phyloP scores from a whole-genome alignment of 53 echinoderm and acorn worm genomes.

The Astropecten irregularis region DNA sequence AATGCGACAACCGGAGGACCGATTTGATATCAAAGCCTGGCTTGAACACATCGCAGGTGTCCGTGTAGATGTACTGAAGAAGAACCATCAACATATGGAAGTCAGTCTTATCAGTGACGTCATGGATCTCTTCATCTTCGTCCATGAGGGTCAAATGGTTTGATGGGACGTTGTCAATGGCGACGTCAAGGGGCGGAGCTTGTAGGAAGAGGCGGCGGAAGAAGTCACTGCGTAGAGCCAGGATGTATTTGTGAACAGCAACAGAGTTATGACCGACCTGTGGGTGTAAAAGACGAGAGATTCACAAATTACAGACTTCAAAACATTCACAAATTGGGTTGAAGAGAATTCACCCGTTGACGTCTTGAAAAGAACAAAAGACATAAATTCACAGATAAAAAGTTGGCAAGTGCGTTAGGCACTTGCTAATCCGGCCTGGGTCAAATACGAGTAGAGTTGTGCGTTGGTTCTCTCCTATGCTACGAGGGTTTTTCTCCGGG shows the following conservation, averaged over 20 bases:
- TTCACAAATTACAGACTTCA: neutral
- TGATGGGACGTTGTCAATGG: neutral
- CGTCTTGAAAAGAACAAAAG: too few species aligned
- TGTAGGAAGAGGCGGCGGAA: conserved; percentile 74
- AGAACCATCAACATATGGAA: conserved; percentile 62
- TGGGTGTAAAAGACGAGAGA: neutral
- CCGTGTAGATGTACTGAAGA: conserved; percentile 85
- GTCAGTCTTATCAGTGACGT: conserved; percentile 64
- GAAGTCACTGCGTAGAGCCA: conserved; percentile 77
- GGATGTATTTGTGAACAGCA: conserved; percentile 88
- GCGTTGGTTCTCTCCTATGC: too few species aligned
- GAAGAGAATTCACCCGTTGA: too few species aligned
- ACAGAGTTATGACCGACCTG: conserved; percentile 66
- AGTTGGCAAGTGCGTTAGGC: too few species aligned
- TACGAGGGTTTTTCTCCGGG: too few species aligned
- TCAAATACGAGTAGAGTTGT: too few species aligned
- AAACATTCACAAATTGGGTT: neutral
- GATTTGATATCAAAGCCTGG: conserved; percentile 31
- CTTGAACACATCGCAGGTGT: conserved; percentile 75
- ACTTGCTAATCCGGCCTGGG: too few species aligned
- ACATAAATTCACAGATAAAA: too few species aligned
- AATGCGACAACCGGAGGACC: neutral
- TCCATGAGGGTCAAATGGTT: neutral
- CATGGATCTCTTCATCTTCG: conserved; percentile 15
- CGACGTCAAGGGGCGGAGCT: neutral